Evolutionary conservation across 2,797 vertebrate species (phyloP).

Genomic region (Chelon labrosus): DNA sequence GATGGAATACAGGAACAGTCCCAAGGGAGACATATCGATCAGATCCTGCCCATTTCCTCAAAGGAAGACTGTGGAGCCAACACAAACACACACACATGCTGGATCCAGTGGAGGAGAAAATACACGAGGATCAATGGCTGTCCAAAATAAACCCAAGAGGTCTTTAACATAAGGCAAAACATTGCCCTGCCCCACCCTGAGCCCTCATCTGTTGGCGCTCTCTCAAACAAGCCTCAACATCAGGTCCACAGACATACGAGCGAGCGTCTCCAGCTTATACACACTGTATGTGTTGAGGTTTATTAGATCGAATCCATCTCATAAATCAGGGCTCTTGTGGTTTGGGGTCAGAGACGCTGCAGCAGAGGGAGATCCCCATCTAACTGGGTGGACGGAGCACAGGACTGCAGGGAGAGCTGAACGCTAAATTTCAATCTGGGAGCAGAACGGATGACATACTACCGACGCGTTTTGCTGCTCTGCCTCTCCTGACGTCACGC

Average conservation of each 20-base stretch:
- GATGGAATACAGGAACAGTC: constrained; percentile 37
- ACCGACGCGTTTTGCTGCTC: constrained; percentile 2
- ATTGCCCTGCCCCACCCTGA: constrained; percentile 8
- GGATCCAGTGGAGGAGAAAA: constrained; percentile 57
- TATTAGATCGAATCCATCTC: constrained; percentile 36
- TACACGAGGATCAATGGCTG: constrained; percentile 49
- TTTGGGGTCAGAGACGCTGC: constrained; percentile 36
- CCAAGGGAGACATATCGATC: constrained; percentile 45
- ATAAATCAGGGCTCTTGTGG: constrained; percentile 31
- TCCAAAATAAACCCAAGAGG: constrained; percentile 43
- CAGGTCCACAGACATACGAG: constrained; percentile 1
- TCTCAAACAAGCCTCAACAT: constrained; percentile 2
- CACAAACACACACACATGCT: constrained; percentile 8
- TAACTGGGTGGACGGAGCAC: constrained; percentile 27
- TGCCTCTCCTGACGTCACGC: constrained; percentile 32
- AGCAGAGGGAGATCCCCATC: constrained; percentile 25
- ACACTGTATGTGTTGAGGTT: not conserved
- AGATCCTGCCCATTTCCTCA: constrained; percentile 34
- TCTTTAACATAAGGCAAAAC: constrained; percentile 47
- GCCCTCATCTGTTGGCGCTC: not conserved
- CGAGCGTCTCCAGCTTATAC: not conserved
- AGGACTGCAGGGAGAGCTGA: constrained; percentile 25
- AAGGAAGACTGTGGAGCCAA: constrained; percentile 9
- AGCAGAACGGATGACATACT: not conserved
- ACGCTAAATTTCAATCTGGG: constrained; percentile 45